A percentile compares a stretch with the other conserved stretches of the same genome.
phyloP scores from a whole-genome alignment of 1,140 invertebrate genomes.

The Eubasilissa regina region DNA sequence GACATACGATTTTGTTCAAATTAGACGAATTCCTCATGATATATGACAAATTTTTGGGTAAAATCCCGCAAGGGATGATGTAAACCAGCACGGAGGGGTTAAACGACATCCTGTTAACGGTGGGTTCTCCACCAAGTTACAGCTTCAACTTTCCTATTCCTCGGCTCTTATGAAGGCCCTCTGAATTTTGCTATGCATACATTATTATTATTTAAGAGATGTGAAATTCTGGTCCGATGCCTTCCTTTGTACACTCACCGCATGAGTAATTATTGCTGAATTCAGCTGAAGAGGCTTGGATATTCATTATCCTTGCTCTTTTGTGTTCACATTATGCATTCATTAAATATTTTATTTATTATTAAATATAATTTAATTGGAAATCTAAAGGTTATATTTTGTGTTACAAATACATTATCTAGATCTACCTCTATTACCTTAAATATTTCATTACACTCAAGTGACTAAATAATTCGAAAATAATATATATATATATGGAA shows the following conservation, averaged over 20 bases:
- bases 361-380: too few relatives aligned
- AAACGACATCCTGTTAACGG: conserved; percentile 5
- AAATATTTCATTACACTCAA: too few relatives aligned
- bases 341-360: too few relatives aligned
- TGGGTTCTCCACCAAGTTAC: neutral
- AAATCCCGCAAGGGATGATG: neutral
- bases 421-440: too few relatives aligned
- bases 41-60: conserved; percentile 8
- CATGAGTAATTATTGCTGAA: neutral
- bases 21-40: conserved; percentile 4
- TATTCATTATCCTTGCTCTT: too few relatives aligned
- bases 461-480: too few relatives aligned
- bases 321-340: too few relatives aligned
- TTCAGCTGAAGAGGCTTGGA: too few relatives aligned
- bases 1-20: conserved; percentile 17
- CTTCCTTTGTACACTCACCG: neutral
- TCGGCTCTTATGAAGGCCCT: neutral
- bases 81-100: neutral
- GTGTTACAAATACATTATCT: too few relatives aligned
- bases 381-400: too few relatives aligned
- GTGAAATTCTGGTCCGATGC: conserved; percentile 12
- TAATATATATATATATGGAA: too few relatives aligned
- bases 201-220: conserved; percentile 40
- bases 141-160: neutral
- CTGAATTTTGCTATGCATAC: conserved; percentile 36